Conservation (phyloP, 1,140 invertebrate species). For the Tyrophagus putrescentiae region DNA sequence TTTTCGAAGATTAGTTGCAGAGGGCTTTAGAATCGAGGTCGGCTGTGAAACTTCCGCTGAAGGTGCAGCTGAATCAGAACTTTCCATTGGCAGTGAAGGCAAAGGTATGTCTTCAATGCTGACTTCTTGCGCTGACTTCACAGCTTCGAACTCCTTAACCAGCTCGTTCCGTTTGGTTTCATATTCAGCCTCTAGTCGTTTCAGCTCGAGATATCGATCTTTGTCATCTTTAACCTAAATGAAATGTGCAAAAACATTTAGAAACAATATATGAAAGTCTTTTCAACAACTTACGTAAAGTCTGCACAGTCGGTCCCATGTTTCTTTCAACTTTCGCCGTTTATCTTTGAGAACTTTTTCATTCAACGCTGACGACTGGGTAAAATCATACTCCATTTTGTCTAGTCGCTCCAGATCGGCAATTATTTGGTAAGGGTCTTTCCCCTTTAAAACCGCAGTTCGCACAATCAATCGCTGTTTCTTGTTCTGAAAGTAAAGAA, state of each 20-base stretch:
- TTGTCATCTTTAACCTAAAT: slow-evolving; percentile 82
- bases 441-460: slow-evolving; percentile 91
- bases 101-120: slow-evolving; percentile 92
- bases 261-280: not conserved
- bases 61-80: slow-evolving; percentile 34
- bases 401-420: slow-evolving; percentile 94
- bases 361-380: slow-evolving; percentile 78
- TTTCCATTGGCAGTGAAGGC: slow-evolving; percentile 43
- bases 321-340: slow-evolving; percentile 85
- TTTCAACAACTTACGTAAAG: slow-evolving; percentile 70
- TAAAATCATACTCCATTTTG: slow-evolving; percentile 92
- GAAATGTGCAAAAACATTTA: slow-evolving; percentile 21
- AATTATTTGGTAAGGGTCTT: slow-evolving; percentile 84
- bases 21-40: slow-evolving; percentile 50
- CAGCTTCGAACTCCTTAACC: slow-evolving; percentile 79
- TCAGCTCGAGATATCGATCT: slow-evolving; percentile 77
- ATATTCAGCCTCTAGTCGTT: slow-evolving; percentile 78
- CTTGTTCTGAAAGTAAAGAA: slow-evolving; percentile 50
- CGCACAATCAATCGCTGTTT: slow-evolving; percentile 85
- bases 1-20: slow-evolving; percentile 18
- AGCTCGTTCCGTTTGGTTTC: slow-evolving; percentile 69
- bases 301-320: slow-evolving; percentile 76
- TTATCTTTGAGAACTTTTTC: slow-evolving; percentile 94
- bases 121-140: slow-evolving; percentile 78
- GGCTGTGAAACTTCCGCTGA: slow-evolving; percentile 32